A percentile compares a stretch with the other conserved stretches of the same genome.
Conservation (phyloP, 2,797 vertebrate species). For the Sebastes paucispinis region DNA sequence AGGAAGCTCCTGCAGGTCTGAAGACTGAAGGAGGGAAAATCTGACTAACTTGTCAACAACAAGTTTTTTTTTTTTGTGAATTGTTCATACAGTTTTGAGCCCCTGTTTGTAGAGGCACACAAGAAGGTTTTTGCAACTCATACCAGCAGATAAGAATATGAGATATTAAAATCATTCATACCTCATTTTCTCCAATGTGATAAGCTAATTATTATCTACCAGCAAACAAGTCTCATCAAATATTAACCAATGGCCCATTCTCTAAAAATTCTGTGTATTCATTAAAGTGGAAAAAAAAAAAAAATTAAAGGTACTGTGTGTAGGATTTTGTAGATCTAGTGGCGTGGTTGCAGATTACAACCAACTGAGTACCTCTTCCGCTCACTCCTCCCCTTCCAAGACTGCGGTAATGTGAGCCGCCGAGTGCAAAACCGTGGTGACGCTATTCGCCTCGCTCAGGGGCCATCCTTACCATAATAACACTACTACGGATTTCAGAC, state of each 20-base stretch:
- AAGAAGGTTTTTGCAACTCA: neutral
- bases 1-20: conserved; percentile 76
- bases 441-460: neutral
- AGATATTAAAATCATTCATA: neutral
- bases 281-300: neutral
- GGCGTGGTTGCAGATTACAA: neutral
- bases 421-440: neutral
- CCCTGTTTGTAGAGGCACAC: neutral
- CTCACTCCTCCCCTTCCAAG: neutral
- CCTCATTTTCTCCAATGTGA: neutral
- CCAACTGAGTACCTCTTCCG: neutral
- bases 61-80: neutral
- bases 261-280: neutral
- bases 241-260: neutral
- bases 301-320: neutral
- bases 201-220: neutral
- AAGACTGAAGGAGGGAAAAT: neutral
- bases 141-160: neutral
- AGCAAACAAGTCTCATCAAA: neutral
- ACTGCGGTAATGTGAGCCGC: neutral
- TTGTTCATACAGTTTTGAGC: neutral
- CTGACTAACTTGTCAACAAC: neutral
- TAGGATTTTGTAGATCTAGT: neutral
- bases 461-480: neutral
- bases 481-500: too few species aligned